Evolutionary conservation across 1,140 invertebrate genomes (phyloP).

Genomic region (Zaprionus inermis): DNA sequence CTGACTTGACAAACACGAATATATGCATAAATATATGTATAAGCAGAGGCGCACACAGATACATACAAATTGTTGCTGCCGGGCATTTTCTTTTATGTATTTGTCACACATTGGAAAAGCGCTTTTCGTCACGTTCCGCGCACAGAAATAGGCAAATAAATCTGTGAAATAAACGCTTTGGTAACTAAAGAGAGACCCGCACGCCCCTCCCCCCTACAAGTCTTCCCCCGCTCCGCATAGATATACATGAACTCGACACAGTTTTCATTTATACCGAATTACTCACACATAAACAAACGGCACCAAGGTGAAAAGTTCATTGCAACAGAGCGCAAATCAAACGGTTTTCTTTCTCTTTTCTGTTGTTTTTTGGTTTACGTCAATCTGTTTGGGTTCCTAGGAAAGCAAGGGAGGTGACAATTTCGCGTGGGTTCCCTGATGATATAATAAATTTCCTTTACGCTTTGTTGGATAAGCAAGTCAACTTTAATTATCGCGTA

Average conservation of each 20-base stretch:
- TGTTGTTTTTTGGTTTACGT: background rate
- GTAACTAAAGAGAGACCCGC: slow-evolving; percentile 41
- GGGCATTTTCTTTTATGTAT: slow-evolving; percentile 38
- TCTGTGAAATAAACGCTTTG: slow-evolving; percentile 64
- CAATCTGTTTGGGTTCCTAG: background rate
- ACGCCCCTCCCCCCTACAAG: background rate
- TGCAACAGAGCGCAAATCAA: slow-evolving; percentile 71
- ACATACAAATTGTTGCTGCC: slow-evolving; percentile 32
- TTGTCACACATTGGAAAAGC: slow-evolving; percentile 53
- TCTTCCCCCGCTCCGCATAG: no score
- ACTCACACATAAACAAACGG: slow-evolving; percentile 46
- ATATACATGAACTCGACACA: slow-evolving; percentile 34
- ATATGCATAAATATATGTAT: slow-evolving; percentile 11
- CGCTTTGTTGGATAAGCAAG: slow-evolving; percentile 22
- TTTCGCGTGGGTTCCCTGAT: background rate
- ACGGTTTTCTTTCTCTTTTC: slow-evolving; percentile 37
- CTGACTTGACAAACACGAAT: slow-evolving; percentile 24
- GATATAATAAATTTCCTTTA: slow-evolving; percentile 6
- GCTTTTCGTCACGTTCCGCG: slow-evolving; percentile 78
- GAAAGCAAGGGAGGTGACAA: background rate
- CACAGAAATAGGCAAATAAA: slow-evolving; percentile 81
- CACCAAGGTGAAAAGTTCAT: slow-evolving; percentile 74
- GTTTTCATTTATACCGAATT: slow-evolving; percentile 54
- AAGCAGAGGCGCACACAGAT: slow-evolving; percentile 4
- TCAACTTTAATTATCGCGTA: slow-evolving; percentile 33